Evolutionary conservation across 1,140 invertebrate genomes (phyloP).

Genomic region (Ladona fulva): DNA sequence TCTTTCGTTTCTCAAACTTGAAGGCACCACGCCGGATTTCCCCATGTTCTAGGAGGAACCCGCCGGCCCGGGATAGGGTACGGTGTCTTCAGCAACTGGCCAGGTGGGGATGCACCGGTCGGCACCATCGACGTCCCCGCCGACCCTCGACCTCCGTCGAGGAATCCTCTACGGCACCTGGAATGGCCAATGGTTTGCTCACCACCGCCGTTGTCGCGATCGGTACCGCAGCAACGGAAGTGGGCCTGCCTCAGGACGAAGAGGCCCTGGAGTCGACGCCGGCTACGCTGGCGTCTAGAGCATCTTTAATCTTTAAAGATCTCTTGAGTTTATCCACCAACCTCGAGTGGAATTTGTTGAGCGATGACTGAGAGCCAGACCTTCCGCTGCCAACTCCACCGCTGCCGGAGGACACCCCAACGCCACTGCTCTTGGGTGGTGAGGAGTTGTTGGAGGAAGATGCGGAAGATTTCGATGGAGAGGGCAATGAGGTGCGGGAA

Average conservation of each 20-base stretch:
- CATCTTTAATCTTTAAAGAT: conserved; percentile 43
- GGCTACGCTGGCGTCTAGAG: not conserved
- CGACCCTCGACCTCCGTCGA: not conserved
- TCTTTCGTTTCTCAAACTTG: not conserved
- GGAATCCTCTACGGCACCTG: not conserved
- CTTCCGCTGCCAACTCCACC: conserved; percentile 35
- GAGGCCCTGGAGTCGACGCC: conserved; percentile 11
- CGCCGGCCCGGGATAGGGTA: not conserved
- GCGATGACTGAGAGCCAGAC: conserved; percentile 47
- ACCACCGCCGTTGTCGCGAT: not conserved
- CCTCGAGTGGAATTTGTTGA: conserved; percentile 76
- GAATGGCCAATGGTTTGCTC: not conserved
- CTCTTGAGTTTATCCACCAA: conserved; percentile 74
- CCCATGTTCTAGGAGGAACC: not conserved
- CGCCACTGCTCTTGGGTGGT: conserved; percentile 45
- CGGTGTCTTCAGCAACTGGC: conserved; percentile 4
- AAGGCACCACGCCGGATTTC: not conserved
- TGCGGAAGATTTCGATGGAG: conserved; percentile 34
- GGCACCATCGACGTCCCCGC: not conserved
- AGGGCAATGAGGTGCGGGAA: conserved; percentile 47
- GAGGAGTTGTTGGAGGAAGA: conserved; percentile 44
- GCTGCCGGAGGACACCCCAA: not conserved
- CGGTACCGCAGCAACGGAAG: not conserved
- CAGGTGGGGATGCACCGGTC: not conserved
- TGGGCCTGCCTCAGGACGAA: not conserved